Percentiles rank a stretch among this genome's conserved stretches.
phyloP scores from a whole-genome alignment of 1,140 invertebrate genomes.

The Akabosia matsudoensis region DNA sequence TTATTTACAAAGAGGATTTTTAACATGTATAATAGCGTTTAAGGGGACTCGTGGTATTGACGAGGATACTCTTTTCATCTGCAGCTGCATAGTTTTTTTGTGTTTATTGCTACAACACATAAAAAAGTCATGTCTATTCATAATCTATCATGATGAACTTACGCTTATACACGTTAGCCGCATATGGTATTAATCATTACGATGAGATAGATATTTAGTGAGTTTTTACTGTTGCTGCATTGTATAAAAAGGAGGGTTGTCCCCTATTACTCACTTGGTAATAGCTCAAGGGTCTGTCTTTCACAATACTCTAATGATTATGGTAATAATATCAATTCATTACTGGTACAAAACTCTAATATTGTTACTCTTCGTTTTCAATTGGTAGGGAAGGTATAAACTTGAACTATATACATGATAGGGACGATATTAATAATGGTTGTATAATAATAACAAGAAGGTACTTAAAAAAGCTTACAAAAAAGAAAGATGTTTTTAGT shows the following conservation, averaged over 20 bases:
- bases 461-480: neutral
- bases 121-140: neutral
- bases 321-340: slow-evolving; percentile 21
- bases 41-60: neutral
- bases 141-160: neutral
- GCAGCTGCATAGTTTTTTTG: neutral
- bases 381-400: neutral
- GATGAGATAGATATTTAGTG: neutral
- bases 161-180: neutral
- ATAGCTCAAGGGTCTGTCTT: neutral
- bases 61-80: too few species aligned
- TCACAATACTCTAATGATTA: slow-evolving; percentile 16
- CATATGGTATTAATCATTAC: neutral
- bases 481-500: slow-evolving; percentile 5
- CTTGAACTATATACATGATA: neutral
- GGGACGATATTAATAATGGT: neutral
- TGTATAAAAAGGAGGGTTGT: slow-evolving; percentile 2
- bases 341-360: neutral
- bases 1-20: slow-evolving; percentile 3
- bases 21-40: neutral
- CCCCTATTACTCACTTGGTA: slow-evolving; percentile 22
- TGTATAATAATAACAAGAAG: neutral
- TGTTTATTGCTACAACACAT: neutral
- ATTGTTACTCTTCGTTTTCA: slow-evolving; percentile 3
- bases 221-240: neutral